Percentiles rank a stretch among this genome's conserved stretches.
phyloP scores from a whole-genome alignment of 2,797 vertebrate species.

The Masticophis lateralis region DNA sequence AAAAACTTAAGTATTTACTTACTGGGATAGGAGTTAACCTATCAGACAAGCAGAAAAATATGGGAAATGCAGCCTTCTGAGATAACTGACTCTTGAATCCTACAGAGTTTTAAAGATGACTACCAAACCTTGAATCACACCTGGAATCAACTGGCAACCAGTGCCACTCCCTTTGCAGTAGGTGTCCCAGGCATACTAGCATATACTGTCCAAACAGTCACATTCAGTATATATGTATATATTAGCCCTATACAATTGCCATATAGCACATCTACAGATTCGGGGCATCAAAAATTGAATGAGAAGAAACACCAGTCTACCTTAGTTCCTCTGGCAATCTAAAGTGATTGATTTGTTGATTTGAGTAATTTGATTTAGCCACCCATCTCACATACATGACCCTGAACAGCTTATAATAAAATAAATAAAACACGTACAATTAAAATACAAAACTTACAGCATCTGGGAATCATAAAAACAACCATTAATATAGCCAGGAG shows the following conservation, averaged over 20 bases:
- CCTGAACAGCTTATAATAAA: neutral
- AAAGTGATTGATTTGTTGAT: neutral
- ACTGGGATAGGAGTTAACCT: neutral
- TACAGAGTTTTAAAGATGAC: neutral
- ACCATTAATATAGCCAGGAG: neutral
- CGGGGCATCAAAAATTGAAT: neutral
- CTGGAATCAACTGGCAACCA: neutral
- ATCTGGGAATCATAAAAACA: neutral
- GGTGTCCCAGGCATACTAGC: neutral
- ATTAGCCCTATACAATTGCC: neutral
- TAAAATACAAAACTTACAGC: neutral
- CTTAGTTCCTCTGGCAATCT: neutral
- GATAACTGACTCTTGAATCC: neutral
- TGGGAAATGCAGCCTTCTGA: neutral
- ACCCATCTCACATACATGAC: neutral
- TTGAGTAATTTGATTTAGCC: neutral
- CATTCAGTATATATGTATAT: neutral
- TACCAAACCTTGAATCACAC: neutral
- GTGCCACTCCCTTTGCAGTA: neutral
- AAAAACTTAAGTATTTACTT: neutral
- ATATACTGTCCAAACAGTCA: neutral
- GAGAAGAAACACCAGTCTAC: neutral
- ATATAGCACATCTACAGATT: neutral
- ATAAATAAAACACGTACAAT: neutral
- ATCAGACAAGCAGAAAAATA: neutral